phyloP scores from a whole-genome alignment of 2,888 invertebrate genomes.

The Agriopis marginaria region DNA sequence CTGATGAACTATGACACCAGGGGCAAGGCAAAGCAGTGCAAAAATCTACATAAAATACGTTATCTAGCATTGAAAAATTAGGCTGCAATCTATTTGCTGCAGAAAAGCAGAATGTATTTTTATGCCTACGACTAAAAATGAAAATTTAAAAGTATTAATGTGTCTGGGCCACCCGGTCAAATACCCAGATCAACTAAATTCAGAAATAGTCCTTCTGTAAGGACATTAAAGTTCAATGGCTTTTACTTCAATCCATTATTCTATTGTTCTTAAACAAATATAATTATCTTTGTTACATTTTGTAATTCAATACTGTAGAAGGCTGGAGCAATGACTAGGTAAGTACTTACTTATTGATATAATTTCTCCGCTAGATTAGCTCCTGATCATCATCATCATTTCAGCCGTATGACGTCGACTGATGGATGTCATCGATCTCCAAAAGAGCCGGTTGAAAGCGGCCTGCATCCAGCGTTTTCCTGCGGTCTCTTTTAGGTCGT shows the following conservation, averaged over 20 bases:
- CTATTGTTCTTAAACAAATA: background rate
- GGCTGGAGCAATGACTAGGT: background rate
- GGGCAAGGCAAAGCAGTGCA: background rate
- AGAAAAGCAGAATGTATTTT: background rate
- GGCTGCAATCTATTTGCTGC: background rate
- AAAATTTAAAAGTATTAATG: background rate
- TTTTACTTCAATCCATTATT: background rate
- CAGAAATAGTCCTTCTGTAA: conserved; percentile 2
- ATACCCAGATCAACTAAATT: background rate
- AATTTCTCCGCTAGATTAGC: too few species aligned
- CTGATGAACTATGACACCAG: background rate
- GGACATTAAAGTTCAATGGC: conserved; percentile 5
- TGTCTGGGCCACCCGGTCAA: conserved; percentile 9
- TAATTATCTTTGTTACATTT: too few species aligned
- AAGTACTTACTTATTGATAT: too few species aligned
- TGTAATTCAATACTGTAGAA: background rate
- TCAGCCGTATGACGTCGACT: too few species aligned
- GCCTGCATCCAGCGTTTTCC: too few species aligned
- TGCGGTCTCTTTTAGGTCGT: too few species aligned
- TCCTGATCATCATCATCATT: too few species aligned
- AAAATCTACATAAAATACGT: background rate
- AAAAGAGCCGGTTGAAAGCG: too few species aligned
- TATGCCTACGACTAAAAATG: background rate
- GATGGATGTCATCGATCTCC: too few species aligned
- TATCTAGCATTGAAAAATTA: too few species aligned